These are phyloP conservation scores for Cathartes aura DNA, from an alignment of 2,113 vertebrate species.

Conservation along the genomic window DNA sequence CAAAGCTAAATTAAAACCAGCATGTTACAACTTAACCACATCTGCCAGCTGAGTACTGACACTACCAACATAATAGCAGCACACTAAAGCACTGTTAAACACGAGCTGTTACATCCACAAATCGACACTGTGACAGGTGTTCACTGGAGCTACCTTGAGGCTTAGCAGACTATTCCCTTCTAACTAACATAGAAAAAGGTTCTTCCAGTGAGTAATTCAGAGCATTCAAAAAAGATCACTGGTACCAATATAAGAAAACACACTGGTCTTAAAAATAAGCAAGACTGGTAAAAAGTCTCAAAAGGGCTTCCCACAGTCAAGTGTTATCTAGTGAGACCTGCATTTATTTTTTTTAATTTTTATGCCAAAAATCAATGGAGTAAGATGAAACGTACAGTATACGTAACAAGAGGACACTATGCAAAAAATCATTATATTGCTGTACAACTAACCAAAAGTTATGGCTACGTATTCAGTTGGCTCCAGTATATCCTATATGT, in stretches of 20 bases:
- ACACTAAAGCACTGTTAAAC: neutral
- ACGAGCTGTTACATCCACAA: neutral
- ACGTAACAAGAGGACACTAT: neutral
- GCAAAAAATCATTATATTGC: neutral
- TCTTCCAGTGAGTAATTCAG: neutral
- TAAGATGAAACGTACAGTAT: neutral
- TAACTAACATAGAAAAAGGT: neutral
- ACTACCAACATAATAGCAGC: neutral
- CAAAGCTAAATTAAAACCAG: slow-evolving; percentile 79
- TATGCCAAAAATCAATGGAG: neutral
- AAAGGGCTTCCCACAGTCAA: neutral
- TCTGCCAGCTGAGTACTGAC: neutral
- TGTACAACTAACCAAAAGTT: neutral
- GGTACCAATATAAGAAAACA: neutral
- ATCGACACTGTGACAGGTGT: fast-evolving
- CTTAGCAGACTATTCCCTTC: neutral
- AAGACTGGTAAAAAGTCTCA: neutral
- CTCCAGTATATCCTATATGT: neutral
- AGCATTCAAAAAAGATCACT: neutral
- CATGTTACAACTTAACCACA: neutral
- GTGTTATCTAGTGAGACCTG: neutral
- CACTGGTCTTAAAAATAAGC: neutral
- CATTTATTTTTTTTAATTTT: neutral
- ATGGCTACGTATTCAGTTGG: neutral
- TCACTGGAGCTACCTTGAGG: neutral